Evolutionary conservation across 2,888 invertebrate species (phyloP), one percentile per base, ranked within the genome.

Genomic region (Apodemia mormo): DNA sequence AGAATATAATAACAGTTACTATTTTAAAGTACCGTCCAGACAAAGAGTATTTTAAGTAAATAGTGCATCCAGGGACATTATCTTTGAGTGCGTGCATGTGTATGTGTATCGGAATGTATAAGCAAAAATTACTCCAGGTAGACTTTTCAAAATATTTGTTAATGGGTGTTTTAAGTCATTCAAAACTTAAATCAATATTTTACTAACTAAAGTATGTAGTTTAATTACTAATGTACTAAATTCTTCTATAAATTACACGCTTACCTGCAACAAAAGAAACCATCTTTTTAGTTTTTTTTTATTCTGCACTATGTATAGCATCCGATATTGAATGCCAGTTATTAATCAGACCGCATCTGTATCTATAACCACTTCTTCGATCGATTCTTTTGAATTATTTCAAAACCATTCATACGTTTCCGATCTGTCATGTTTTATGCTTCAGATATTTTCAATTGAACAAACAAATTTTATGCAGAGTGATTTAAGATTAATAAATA

Each of bases 221-320:
- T 45, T 12, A 14, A 12, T n/a, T n/a, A 52, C n/a, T 10, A 52
- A 52, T n/a, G 5, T 2, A 52, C 52, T 52, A n/a, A 5, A n/a
- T n/a, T 54, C 52, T 54, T 54, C 8, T 22, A 22, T 8, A 54
- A 54, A 22, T 54, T 8, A 54, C 52, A 54, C 12, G 58, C 58
- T 64, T 64, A 64, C 61, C 61, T 64, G 61, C 33, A 64, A 64
- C 61, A 64, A 64, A 33, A 61, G 30, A 58, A 30, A 30, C 30
- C 5, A 30, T 30, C 30, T 30, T 30, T 22, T 58, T 7, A 58
- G 58, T 58, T 58, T 58, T 30, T 58, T 58, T 58, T 58, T 30
- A 10, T 58, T 30, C 30, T 33, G 2, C 33, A 61, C 33, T 33
- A 33, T 61, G 12, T 14, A 61, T 12, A 33, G 33, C 33, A 12